Conservation (phyloP, 2,113 vertebrate genomes). For the Indicator indicator region DNA sequence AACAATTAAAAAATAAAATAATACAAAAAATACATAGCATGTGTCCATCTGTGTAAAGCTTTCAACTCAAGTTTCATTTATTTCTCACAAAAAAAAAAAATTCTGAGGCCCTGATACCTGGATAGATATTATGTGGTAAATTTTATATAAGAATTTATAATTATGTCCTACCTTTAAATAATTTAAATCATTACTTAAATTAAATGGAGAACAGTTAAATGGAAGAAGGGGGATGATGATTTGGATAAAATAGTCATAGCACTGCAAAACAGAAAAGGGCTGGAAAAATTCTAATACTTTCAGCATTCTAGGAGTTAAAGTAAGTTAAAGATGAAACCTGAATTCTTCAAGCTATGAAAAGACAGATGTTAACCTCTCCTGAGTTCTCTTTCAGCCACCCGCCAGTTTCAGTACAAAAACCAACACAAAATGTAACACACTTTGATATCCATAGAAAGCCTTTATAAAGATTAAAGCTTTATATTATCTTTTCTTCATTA, state of each 20-base stretch:
- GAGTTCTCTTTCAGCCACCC: conserved; percentile 44
- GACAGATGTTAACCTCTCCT: conserved; percentile 49
- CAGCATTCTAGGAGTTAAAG: background rate
- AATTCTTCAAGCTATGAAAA: conserved; percentile 29
- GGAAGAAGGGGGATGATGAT: background rate
- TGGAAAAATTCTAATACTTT: background rate
- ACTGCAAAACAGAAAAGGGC: background rate
- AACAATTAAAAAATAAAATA: background rate
- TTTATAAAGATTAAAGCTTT: conserved; percentile 53
- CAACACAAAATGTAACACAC: conserved; percentile 17
- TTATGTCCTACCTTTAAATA: background rate
- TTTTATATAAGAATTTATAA: background rate
- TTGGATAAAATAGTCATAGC: background rate
- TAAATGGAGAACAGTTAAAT: background rate
- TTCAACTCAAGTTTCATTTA: background rate
- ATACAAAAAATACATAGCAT: background rate
- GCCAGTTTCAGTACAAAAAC: conserved; percentile 38
- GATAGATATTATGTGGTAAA: background rate
- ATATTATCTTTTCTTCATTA: background rate
- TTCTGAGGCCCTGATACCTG: background rate
- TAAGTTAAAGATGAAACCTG: conserved; percentile 23
- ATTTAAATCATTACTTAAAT: background rate
- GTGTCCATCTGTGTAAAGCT: background rate
- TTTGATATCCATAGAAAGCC: conserved; percentile 18
- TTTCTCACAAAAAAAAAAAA: background rate